Evolutionary conservation across 2,888 invertebrate species (phyloP).

Genomic region (Agonum fuliginosum): DNA sequence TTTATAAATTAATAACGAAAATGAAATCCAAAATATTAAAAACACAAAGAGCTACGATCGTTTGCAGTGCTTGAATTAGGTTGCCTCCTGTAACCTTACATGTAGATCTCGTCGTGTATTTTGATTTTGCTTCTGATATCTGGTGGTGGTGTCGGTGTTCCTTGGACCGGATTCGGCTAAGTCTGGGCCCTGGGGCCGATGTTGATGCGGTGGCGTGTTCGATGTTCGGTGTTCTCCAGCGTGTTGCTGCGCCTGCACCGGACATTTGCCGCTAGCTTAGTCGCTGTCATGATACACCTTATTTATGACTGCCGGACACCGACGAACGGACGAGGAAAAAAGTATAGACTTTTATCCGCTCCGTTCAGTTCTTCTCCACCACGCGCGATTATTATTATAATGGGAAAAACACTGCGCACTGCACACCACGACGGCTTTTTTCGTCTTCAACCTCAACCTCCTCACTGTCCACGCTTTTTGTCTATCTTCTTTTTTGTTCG

Average conservation of each 20-base stretch:
- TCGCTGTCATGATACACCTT: constrained; percentile 57
- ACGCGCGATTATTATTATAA: constrained; percentile 44
- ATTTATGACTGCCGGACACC: constrained; percentile 58
- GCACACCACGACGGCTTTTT: constrained; percentile 18
- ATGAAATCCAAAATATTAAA: too few species aligned
- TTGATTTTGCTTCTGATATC: too few species aligned
- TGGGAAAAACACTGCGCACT: constrained; percentile 39
- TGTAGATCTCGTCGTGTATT: too few species aligned
- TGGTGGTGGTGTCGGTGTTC: too few species aligned
- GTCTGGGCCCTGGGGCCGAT: constrained; percentile 5
- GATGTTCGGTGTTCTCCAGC: too few species aligned
- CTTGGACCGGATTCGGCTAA: neutral
- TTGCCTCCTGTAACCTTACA: too few species aligned
- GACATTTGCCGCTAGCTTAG: constrained; percentile 60
- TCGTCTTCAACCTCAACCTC: constrained; percentile 22
- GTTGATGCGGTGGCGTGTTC: neutral
- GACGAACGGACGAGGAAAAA: constrained; percentile 56
- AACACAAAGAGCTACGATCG: too few species aligned
- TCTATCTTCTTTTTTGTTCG: constrained; percentile 17
- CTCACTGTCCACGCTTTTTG: constrained; percentile 31
- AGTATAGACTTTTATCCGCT: constrained; percentile 55
- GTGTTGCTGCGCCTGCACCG: constrained; percentile 37
- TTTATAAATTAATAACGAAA: too few species aligned
- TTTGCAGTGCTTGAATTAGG: too few species aligned
- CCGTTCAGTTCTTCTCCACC: constrained; percentile 15